Conservation (phyloP, 2,797 vertebrate genomes). For the Helostoma temminkii region DNA sequence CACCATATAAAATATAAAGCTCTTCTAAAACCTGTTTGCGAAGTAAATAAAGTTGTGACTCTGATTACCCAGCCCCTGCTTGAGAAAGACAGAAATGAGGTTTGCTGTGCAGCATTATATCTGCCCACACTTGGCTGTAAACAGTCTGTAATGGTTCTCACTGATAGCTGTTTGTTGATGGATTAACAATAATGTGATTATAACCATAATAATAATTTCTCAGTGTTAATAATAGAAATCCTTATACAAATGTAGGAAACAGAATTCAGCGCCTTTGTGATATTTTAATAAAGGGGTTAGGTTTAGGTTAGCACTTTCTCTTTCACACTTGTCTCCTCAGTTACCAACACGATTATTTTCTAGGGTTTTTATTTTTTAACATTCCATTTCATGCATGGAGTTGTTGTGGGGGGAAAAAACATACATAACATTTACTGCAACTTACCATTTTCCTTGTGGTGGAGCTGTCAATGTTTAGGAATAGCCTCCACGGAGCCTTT, state of each 20-base stretch:
- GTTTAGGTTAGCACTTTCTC: not conserved
- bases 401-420: no score
- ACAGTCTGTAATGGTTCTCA: constrained; percentile 24
- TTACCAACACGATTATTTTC: no score
- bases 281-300: not conserved
- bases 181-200: constrained; percentile 38
- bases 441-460: not conserved
- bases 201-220: constrained; percentile 7
- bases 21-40: constrained; percentile 38
- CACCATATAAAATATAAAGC: not conserved
- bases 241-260: not conserved
- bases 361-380: no score
- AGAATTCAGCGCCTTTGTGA: constrained; percentile 10
- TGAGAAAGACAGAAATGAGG: constrained; percentile 29
- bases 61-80: constrained; percentile 38
- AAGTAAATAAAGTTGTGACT: constrained; percentile 44
- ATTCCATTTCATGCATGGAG: no score
- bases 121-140: constrained; percentile 22
- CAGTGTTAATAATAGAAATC: constrained; percentile 20
- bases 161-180: constrained; percentile 31
- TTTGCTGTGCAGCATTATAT: constrained; percentile 14
- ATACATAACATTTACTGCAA: no score
- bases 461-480: not conserved
- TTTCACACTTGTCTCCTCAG: no score
- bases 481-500: not conserved